Base-by-base conservation (phyloP, 2,113 vertebrate species). In the Orthonyx spaldingii region DNA sequence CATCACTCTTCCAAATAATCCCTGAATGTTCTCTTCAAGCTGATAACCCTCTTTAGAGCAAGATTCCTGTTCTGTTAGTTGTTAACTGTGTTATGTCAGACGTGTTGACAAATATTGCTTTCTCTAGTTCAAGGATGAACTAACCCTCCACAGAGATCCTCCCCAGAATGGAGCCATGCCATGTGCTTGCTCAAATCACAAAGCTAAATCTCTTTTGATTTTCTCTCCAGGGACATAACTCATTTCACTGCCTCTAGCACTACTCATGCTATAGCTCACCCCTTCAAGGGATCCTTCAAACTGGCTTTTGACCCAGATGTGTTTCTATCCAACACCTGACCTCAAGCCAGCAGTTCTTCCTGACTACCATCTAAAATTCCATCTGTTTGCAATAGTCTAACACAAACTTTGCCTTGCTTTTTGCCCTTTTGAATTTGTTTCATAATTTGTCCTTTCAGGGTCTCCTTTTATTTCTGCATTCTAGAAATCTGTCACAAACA, bases 321-420 rank as follows among this genome's bases (percentile, higher is more conserved):
- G 71, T 63, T 94, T 66, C 79, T 46, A 50, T 57, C 88, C 92
- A 96, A 49, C 50, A 83, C 72, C 76, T 93, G 64, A 96, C 90
- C 63, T 82, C 72, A 74, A 84, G 84, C 91, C 94, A 95, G 60
- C 0, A 0, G 15, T 37, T 90, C 76, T 52, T 95, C 65, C 87
- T 66, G 68, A 76, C 90, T 90, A 47, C 68, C 77, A 84, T 78
- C 64, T 81, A 53, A 84, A 94, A 75, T n/a, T 32, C 56, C 91
- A 93, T 90, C 92, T 92, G 89, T 84, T 93, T 92, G 68, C 93
- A 97, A 96, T 52, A 87, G 52, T 21, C 52, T 37, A 75, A 63
- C 37, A 75, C 60, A 92, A 89, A 68, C 76, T 64, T 71, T 92
- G 91, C 72, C 94, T 94, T 89, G 68, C 33, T 97, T 97, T 87